phyloP scores from a whole-genome alignment of 2,797 vertebrate species.

The Gorsachius magnificus region DNA sequence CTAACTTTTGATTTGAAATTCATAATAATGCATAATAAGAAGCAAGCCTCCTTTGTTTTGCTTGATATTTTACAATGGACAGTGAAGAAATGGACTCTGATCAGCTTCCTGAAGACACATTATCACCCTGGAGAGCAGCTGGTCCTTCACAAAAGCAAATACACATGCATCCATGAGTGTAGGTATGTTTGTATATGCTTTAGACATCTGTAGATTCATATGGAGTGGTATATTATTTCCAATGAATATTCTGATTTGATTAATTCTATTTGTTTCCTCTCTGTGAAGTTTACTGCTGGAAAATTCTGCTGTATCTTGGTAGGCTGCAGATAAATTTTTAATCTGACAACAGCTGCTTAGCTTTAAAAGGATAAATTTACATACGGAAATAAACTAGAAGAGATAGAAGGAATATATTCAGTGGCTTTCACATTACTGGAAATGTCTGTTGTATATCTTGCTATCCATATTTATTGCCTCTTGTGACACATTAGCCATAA shows the following conservation, averaged over 20 bases:
- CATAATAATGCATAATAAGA: neutral
- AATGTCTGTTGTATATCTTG: neutral
- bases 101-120: neutral
- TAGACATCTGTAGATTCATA: neutral
- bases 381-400: constrained; percentile 3
- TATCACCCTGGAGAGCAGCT: neutral
- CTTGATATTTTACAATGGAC: neutral
- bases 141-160: neutral
- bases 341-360: constrained; percentile 22
- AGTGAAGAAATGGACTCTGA: constrained; percentile 13
- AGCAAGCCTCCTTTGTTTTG: neutral
- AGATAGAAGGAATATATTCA: neutral
- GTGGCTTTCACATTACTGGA: neutral
- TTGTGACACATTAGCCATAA: constrained; percentile 29
- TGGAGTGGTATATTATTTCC: neutral
- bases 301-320: constrained; percentile 10
- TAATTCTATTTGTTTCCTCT: constrained; percentile 47
- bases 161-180: neutral
- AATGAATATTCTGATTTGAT: constrained; percentile 41
- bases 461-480: neutral
- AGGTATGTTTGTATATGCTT: neutral
- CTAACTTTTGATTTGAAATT: constrained; percentile 7
- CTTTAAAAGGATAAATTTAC: constrained; percentile 44
- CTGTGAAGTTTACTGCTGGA: neutral
- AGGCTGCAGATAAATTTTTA: constrained; percentile 47